A percentile compares a stretch with the other conserved stretches of the same genome.
Conservation (phyloP, 2,797 vertebrate species). For the Malurus splendens region DNA sequence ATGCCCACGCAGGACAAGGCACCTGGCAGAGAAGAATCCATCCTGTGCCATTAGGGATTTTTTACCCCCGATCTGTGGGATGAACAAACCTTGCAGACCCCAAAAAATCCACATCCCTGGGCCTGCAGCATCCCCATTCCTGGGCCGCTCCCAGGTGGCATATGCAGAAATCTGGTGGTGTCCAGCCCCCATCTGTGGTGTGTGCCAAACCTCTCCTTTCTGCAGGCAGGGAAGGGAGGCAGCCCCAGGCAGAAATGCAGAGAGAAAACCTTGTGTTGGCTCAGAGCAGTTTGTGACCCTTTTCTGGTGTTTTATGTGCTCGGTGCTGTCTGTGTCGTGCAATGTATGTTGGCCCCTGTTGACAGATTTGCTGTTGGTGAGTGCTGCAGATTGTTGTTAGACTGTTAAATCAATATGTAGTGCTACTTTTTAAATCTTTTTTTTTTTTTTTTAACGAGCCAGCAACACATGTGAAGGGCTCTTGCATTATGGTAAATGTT, state of each 20-base stretch:
- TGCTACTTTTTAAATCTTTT: background rate
- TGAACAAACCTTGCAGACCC: background rate
- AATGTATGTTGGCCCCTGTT: background rate
- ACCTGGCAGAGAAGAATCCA: background rate
- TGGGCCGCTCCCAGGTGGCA: background rate
- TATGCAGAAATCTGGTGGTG: background rate
- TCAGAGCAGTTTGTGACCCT: background rate
- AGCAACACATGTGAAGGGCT: background rate
- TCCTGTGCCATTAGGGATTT: background rate
- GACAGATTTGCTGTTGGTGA: conserved; percentile 27
- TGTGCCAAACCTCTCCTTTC: background rate
- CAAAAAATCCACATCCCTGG: background rate
- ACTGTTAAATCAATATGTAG: conserved; percentile 10
- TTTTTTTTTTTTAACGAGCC: background rate
- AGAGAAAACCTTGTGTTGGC: background rate
- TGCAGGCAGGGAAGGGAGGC: background rate
- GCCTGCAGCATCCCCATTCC: background rate
- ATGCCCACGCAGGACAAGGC: fast-evolving
- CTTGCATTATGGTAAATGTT: conserved; percentile 18
- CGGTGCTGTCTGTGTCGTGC: background rate
- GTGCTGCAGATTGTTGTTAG: conserved; percentile 34
- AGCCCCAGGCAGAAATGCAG: background rate
- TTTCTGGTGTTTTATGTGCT: background rate
- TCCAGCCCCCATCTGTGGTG: background rate
- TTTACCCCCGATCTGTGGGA: fast-evolving